Base-by-base conservation (phyloP, 2,113 vertebrate species). In the Pluvialis apricaria region DNA sequence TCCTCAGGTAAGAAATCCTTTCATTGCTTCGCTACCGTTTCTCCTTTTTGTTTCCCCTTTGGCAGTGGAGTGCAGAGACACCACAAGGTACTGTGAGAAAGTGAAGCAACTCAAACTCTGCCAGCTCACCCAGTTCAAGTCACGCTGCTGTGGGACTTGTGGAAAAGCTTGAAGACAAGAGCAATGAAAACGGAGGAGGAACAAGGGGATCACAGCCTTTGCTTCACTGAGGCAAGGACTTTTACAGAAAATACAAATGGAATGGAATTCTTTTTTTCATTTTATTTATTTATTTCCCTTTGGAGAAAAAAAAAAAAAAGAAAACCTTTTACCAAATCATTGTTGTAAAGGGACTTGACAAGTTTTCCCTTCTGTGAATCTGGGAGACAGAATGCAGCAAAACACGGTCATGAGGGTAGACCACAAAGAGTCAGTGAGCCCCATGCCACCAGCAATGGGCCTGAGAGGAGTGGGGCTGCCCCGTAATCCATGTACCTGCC, bases 51-150 rank as follows among this genome's bases (percentile, higher is more conserved):
- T 94, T 93, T 96, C 77, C 44, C 29, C 79, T 90, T 94, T 19
- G 75, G 49, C 93, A 98, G 99, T 98, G 61, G 99, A 99, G 84
- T 99, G 99, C 97, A 98, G 97, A 95, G 99, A 99, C 97, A 99
- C 99, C 95, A 99, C 99, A 49, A 98, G 99, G 93, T 99, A 99
- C 97, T 99, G 99, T 86, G 99, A 99, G 98, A 99, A 99, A 97
- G 99, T 99, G 52, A 98, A 98, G 86, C 99, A 99, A 97, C 98
- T 99, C 94, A 98, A 99, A 85, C 99, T 99, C 82, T 99, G 99
- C 96, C 98, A 98, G 10, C 98, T 99, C 85, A 98, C 98, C 73
- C 99, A 99, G 96, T 99, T 99, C 96, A 98, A 99, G 97, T 98
- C 97, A 78, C 99, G 99, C 89, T 99, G 99, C 98, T 99, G 99